Percentiles rank a stretch among this genome's conserved stretches.
phyloP scores from a whole-genome alignment of 37 sponge, comb jelly and placozoan species.

The Agelas oroides region DNA sequence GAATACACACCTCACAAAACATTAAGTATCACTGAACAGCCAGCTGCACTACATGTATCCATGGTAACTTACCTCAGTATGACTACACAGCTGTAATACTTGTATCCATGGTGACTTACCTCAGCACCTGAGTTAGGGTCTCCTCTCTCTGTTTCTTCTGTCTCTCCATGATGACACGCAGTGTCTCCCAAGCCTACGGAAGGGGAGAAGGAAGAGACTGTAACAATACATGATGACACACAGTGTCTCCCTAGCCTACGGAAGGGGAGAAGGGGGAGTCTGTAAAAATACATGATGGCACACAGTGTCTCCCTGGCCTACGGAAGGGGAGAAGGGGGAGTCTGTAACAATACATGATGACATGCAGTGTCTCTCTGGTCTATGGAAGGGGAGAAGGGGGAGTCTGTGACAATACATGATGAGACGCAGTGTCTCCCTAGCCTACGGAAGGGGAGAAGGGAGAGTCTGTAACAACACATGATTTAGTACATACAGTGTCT shows the following conservation, averaged over 20 bases:
- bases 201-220: neutral
- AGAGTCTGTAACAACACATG: too few species aligned
- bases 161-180: constrained; percentile 84
- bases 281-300: constrained; percentile 85
- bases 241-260: constrained; percentile 89
- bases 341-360: too few species aligned
- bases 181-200: constrained; percentile 86
- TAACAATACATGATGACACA: constrained; percentile 82
- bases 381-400: constrained; percentile 3
- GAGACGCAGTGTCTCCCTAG: constrained; percentile 85
- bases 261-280: neutral
- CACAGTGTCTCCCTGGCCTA: constrained; percentile 89
- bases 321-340: neutral
- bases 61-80: constrained; percentile 46
- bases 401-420: too few species aligned
- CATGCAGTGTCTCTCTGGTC: constrained; percentile 89
- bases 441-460: too few species aligned
- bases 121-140: constrained; percentile 51
- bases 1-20: too few species aligned
- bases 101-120: constrained; percentile 81
- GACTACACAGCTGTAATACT: too few species aligned
- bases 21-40: too few species aligned
- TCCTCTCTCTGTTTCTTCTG: constrained; percentile 92
- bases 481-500: constrained; percentile 84
- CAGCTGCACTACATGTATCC: too few species aligned